Evolutionary conservation across 2,113 vertebrate genomes (phyloP), one percentile per base, ranked within the genome.

Genomic region (Myotis lucifugus): DNA sequence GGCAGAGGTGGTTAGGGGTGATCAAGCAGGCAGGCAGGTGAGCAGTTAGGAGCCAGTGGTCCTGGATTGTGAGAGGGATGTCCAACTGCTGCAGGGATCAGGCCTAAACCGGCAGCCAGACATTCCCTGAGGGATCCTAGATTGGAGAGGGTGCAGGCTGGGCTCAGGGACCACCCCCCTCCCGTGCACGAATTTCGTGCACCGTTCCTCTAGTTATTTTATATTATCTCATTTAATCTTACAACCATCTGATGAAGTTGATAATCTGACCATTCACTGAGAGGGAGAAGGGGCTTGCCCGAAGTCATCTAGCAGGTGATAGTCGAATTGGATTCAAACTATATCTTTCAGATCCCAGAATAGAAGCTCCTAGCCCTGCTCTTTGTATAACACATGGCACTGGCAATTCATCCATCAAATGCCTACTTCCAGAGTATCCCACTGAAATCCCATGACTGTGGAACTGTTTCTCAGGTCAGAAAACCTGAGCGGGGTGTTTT

Each of bases 171-270:
- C 54, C 54, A 56, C 19, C 7, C 19, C 19, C 54, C 6, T 19
- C 19, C 4, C 0, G 8, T 21, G 19, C 19, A 56, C 0, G 14
- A 56, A 56, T 56, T 56, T 23, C 1, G 0, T 56, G 19, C 19
- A 23, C 54, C 2, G 8, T 19, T 19, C 54, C 19, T 21, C 19
- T 21, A 23, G 54, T 59, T 18, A 42, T 23, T 70, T 77, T n/a
- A 15, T 5, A 17, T 17, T 46, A 46, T 56, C 66, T 54, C 34
- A 34, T 34, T 87, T 66, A 46, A 87, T 56, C 42, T 14, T 69
- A 56, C 1, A 46, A 76, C 8, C 4, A 54, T 2, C 25, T 37
- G 21, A 82, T 27, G 25, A 54, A 48, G 6, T 8, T 74, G 12
- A 61, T 17, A 15, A 18, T 15, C 40, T 21, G 17, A 69, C 42